These are phyloP conservation scores for Forbesichthys papilliferus DNA, from an alignment of 2,113 vertebrate genomes.

Conservation along the genomic window DNA sequence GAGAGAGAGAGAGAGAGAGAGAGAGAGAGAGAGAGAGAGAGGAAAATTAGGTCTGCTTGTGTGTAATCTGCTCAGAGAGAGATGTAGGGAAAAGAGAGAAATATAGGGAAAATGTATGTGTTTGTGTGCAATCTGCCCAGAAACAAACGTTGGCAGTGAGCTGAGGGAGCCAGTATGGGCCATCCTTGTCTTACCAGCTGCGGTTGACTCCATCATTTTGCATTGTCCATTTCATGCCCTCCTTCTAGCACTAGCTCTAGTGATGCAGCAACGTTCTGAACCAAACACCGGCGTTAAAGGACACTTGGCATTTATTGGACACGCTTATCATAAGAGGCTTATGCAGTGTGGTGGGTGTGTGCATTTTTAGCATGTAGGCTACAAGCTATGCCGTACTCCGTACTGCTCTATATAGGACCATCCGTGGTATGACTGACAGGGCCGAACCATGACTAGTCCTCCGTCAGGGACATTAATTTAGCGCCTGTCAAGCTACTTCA, in stretches of 20 bases:
- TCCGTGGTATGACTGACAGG: not conserved
- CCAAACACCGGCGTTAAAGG: too few species aligned
- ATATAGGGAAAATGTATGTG: slow-evolving; percentile 24
- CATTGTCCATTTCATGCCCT: too few species aligned
- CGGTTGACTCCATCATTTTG: not conserved
- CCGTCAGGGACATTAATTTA: not conserved
- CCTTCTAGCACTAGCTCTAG: too few species aligned
- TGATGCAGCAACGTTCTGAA: too few species aligned
- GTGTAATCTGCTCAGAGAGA: slow-evolving; percentile 22
- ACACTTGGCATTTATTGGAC: not conserved
- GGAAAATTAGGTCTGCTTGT: not conserved
- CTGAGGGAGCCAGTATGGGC: slow-evolving; percentile 13
- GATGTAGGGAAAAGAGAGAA: slow-evolving; percentile 29
- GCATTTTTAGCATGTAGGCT: slow-evolving; percentile 12
- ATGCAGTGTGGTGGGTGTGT: not conserved
- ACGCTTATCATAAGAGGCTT: not conserved
- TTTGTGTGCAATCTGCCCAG: slow-evolving; percentile 66
- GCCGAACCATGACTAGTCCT: not conserved
- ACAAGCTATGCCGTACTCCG: not conserved
- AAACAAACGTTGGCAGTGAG: slow-evolving; percentile 58
- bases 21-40: slow-evolving; percentile 45
- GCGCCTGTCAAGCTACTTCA: not conserved
- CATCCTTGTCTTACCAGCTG: too few species aligned
- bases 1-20: slow-evolving; percentile 11
- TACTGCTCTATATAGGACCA: not conserved